Conservation (phyloP, 1,140 invertebrate species). For the Mylabris phalerata region DNA sequence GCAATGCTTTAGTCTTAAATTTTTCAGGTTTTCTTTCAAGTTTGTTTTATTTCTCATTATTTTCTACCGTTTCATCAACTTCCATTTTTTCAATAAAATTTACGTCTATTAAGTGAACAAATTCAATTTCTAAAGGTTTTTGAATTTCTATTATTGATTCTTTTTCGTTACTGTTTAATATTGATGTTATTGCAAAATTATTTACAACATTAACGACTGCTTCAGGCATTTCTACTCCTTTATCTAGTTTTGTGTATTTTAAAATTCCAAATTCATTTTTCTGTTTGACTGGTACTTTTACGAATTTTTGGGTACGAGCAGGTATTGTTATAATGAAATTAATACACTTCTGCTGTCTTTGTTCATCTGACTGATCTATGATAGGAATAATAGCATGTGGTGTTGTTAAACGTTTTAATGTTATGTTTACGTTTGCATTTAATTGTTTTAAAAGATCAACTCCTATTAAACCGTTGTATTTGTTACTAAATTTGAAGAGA, state of each 20-base stretch:
- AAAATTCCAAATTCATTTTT: slow-evolving; percentile 11
- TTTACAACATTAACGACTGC: slow-evolving; percentile 16
- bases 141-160: slow-evolving; percentile 3
- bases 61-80: neutral
- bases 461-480: slow-evolving; percentile 7
- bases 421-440: slow-evolving; percentile 1
- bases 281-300: slow-evolving; percentile 15
- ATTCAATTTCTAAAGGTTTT: slow-evolving; percentile 8
- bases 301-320: slow-evolving; percentile 5
- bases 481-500: slow-evolving; percentile 10
- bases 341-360: neutral
- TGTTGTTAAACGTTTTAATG: neutral
- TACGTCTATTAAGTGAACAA: slow-evolving; percentile 1
- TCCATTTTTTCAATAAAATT: slow-evolving; percentile 13
- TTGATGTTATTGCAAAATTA: slow-evolving; percentile 7
- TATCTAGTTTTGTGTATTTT: slow-evolving; percentile 5
- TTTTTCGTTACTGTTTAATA: slow-evolving; percentile 14
- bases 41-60: neutral
- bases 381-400: neutral
- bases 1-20: slow-evolving; percentile 15
- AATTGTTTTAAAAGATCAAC: slow-evolving; percentile 7
- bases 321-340: neutral
- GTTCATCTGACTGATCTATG: slow-evolving; percentile 1
- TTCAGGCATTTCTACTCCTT: slow-evolving; percentile 8
- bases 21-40: slow-evolving; percentile 12